A percentile compares a stretch with the other conserved stretches of the same genome.
phyloP scores from a whole-genome alignment of 1,140 invertebrate genomes.

The Trinorchestia longiramus region DNA sequence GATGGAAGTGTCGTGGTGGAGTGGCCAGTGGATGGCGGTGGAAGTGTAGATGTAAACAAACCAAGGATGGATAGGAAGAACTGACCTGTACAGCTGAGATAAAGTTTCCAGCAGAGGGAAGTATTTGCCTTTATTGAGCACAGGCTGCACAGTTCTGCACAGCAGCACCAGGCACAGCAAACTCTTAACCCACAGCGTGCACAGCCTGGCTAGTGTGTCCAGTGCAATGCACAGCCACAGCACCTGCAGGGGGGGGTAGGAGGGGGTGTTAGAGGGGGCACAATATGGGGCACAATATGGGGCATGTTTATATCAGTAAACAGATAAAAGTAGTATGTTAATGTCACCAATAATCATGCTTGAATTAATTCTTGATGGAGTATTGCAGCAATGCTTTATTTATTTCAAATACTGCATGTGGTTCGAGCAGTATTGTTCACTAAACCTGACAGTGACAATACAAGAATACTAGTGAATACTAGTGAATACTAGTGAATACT shows the following conservation, averaged over 20 bases:
- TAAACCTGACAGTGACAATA: no score
- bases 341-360: no score
- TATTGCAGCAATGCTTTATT: no score
- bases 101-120: constrained; percentile 9
- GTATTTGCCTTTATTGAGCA: constrained; percentile 16
- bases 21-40: neutral
- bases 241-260: neutral
- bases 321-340: no score
- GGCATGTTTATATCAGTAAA: no score
- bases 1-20: neutral
- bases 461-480: no score
- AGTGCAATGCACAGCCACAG: constrained; percentile 3
- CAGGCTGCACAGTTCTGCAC: neutral
- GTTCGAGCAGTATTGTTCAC: no score
- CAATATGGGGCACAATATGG: no score
- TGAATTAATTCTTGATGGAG: no score
- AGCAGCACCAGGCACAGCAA: neutral
- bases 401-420: no score
- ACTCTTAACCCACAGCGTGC: neutral
- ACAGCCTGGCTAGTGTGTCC: neutral
- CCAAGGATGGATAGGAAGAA: constrained; percentile 18
- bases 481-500: no score
- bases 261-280: no score
- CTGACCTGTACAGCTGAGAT: constrained; percentile 7
- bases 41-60: constrained; percentile 25